phyloP scores from a whole-genome alignment of 2,888 invertebrate species.

The Meganola albula region DNA sequence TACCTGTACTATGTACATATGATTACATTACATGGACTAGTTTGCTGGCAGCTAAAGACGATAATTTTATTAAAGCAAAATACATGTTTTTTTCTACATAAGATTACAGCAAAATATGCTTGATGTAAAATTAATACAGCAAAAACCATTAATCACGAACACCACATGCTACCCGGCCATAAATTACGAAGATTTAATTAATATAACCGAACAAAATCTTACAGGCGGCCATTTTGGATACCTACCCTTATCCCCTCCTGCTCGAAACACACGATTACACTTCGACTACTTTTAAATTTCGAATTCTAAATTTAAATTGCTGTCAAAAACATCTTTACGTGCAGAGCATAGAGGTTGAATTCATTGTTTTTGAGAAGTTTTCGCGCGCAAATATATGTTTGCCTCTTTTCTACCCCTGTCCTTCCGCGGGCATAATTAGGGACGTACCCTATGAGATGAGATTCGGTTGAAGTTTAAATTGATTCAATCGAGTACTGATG shows the following conservation, averaged over 20 bases:
- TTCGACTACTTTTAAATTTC: conserved; percentile 44
- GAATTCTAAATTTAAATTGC: conserved; percentile 17
- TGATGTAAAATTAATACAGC: conserved; percentile 49
- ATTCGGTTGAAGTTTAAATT: conserved; percentile 69
- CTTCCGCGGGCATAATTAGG: conserved; percentile 74
- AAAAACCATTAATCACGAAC: conserved; percentile 66
- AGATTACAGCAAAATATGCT: conserved; percentile 29
- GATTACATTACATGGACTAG: no score
- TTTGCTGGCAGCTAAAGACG: no score
- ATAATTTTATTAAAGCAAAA: no score
- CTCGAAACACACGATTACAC: conserved; percentile 71
- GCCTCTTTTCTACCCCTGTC: conserved; percentile 60
- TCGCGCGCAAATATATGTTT: conserved; percentile 33
- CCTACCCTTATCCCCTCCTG: conserved; percentile 64
- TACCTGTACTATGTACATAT: no score
- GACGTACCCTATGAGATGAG: conserved; percentile 69
- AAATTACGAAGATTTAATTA: conserved; percentile 78
- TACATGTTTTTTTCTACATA: conserved; percentile 7
- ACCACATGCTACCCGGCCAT: conserved; percentile 63
- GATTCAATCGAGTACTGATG: conserved; percentile 72
- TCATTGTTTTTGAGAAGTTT: conserved; percentile 26
- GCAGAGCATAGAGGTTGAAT: conserved; percentile 29
- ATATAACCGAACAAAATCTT: conserved; percentile 74
- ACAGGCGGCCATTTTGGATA: conserved; percentile 68
- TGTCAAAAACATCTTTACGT: neutral